A percentile compares a stretch with the other conserved stretches of the same genome.
These are phyloP conservation scores for Amphimallon solstitiale DNA, from an alignment of 2,888 invertebrate species.

Conservation along the genomic window DNA sequence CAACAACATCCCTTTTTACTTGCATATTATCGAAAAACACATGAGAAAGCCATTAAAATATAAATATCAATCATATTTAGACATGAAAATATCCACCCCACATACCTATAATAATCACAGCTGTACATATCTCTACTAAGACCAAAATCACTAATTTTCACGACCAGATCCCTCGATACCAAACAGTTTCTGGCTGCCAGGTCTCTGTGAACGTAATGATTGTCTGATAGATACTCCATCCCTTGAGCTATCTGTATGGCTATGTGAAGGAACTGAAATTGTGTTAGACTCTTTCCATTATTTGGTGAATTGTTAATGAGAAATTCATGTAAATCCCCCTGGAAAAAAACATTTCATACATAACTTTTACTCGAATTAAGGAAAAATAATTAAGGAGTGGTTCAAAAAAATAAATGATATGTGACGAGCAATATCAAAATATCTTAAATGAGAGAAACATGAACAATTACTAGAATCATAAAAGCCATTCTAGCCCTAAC, in stretches of 20 bases:
- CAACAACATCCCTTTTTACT: too few species aligned
- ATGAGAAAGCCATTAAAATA: too few species aligned
- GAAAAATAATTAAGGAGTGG: too few species aligned
- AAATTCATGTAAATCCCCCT: slow-evolving; percentile 97
- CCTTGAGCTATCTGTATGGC: slow-evolving; percentile 86
- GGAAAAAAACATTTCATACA: slow-evolving; percentile 47
- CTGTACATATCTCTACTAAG: slow-evolving; percentile 92
- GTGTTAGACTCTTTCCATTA: slow-evolving; percentile 80
- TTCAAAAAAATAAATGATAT: too few species aligned
- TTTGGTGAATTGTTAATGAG: slow-evolving; percentile 90
- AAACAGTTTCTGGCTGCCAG: slow-evolving; percentile 96
- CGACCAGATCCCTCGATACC: slow-evolving; percentile 92
- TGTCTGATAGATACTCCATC: slow-evolving; percentile 88
- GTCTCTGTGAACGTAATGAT: slow-evolving; percentile 97
- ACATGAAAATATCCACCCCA: too few species aligned
- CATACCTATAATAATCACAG: slow-evolving; percentile 86
- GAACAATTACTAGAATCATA: too few species aligned
- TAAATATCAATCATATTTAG: too few species aligned
- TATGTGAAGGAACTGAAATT: slow-evolving; percentile 88
- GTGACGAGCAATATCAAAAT: too few species aligned
- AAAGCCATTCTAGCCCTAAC: too few species aligned
- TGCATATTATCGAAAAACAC: too few species aligned
- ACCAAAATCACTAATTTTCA: slow-evolving; percentile 98
- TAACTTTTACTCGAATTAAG: too few species aligned
- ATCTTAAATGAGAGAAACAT: too few species aligned